Percentiles rank a stretch among this genome's conserved stretches.
These are phyloP conservation scores for Schrankia costaestrigalis DNA, from an alignment of 2,888 invertebrate genomes.

Conservation along the genomic window DNA sequence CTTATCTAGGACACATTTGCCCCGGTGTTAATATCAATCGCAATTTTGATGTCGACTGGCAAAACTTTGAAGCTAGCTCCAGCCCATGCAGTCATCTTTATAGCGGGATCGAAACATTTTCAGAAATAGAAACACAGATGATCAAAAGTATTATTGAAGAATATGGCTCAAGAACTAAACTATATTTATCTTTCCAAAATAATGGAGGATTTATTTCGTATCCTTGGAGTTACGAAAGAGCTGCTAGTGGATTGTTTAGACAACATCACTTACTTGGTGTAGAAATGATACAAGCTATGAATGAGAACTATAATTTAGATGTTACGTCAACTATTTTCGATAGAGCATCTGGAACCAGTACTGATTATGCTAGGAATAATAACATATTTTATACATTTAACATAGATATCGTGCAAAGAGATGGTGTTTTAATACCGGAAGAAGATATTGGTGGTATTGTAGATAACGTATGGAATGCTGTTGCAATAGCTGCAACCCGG, in stretches of 20 bases:
- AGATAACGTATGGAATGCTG: conserved; percentile 58
- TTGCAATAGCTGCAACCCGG: conserved; percentile 44
- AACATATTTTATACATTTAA: conserved; percentile 52
- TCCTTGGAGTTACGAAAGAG: conserved; percentile 84
- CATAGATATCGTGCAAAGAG: conserved; percentile 50
- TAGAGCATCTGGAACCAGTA: conserved; percentile 60
- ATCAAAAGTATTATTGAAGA: conserved; percentile 78
- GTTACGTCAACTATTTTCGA: conserved; percentile 50
- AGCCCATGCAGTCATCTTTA: conserved; percentile 83
- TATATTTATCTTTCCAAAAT: conserved; percentile 89
- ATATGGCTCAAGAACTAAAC: conserved; percentile 66
- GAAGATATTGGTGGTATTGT: conserved; percentile 44
- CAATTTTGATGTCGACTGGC: conserved; percentile 88
- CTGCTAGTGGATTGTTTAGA: conserved; percentile 61
- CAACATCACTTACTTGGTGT: conserved; percentile 53
- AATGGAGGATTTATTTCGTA: conserved; percentile 84
- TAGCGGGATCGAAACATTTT: conserved; percentile 82
- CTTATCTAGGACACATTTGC: conserved; percentile 67
- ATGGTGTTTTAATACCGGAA: conserved; percentile 52
- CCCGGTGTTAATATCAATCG: conserved; percentile 87
- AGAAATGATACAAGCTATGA: conserved; percentile 48
- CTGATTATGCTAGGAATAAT: conserved; percentile 51
- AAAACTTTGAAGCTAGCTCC: conserved; percentile 77
- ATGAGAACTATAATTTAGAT: conserved; percentile 43
- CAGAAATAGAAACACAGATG: conserved; percentile 83